A percentile compares a stretch with the other conserved stretches of the same genome.
phyloP scores from a whole-genome alignment of 2,113 vertebrate genomes.

The Pholis gunnellus region DNA sequence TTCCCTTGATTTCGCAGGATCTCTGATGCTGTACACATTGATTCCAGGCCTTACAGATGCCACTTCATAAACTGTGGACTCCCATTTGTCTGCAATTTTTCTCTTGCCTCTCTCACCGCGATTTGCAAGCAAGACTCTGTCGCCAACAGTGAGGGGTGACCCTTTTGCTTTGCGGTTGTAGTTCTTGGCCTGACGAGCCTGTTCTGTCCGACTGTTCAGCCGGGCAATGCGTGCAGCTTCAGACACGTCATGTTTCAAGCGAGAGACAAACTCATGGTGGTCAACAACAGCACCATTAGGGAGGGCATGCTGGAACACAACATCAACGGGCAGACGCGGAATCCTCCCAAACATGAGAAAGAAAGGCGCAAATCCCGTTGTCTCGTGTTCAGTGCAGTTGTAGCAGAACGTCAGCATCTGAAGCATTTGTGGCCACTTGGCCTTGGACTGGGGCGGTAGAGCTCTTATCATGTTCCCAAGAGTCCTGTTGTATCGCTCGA shows the following conservation, averaged over 20 bases:
- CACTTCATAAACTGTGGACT: constrained; percentile 10
- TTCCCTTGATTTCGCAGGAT: background rate
- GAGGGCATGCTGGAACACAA: constrained; percentile 19
- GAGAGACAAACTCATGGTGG: no score
- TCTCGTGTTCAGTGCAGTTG: constrained; percentile 20
- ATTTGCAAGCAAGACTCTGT: no score
- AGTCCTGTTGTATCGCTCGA: constrained; percentile 11
- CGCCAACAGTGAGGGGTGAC: no score
- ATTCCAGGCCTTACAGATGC: background rate
- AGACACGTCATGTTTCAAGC: no score
- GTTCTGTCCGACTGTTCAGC: no score
- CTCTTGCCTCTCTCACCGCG: no score
- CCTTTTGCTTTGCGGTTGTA: no score
- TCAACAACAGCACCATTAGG: no score
- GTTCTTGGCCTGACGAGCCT: no score
- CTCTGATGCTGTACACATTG: constrained; percentile 20
- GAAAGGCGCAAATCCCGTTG: background rate
- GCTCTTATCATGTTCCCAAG: background rate
- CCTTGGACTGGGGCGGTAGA: background rate
- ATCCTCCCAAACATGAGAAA: constrained; percentile 22
- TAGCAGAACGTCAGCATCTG: constrained; percentile 22
- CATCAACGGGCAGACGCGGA: background rate
- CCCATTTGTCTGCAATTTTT: constrained; percentile 15
- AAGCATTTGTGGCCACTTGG: constrained; percentile 13
- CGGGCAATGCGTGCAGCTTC: no score